Evolutionary conservation across 2,888 invertebrate species (phyloP), one percentile per base, ranked within the genome.

Genomic region (Cheilosia vulpina): DNA sequence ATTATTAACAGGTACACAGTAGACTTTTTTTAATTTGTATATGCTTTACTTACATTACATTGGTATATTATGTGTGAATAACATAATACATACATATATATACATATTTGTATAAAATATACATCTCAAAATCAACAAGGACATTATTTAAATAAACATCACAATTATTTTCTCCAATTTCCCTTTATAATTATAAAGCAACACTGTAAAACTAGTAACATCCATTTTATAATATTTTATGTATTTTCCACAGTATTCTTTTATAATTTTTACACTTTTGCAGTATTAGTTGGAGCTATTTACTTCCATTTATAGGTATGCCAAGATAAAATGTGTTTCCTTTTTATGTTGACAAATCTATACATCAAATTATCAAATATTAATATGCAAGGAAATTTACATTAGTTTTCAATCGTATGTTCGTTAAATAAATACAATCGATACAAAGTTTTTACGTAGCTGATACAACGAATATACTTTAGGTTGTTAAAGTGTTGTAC

Each of bases 1-100:
- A 68, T 68, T 80, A 60, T 66, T 60, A 80, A 80, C 80, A 80
- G 80, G 80, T 80, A 80, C 80, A 80, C 80, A 62, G 80, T 80
- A 80, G 80, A 80, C 60, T 73, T 80, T 73, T 80, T 73, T 80
- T 21, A n/a, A 17, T 31, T 31, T 60, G 43, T 62, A 47, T 43
- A 65, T 79, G n/a, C 71, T 58, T 66, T 27, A n/a, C n/a, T 45
- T 31, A 72, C 52, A 45, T 47, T 9, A 31, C 2, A 9, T 9
- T 11, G 27, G 11, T 55, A 34, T 21, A 55, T 63, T 66, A 24
- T 43, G 43, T 65, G 27, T 58, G 66, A 62, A 47, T 52, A 65
- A 43, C 34, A 62, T 65, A 52, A 58, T 52, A 6, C 27, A 53
- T 60, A 24, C 2, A 24, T 24, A 53, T 62, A 60, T 62, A 52